phyloP scores from a whole-genome alignment of 2,113 vertebrate species.

The Antechinus flavipes region DNA sequence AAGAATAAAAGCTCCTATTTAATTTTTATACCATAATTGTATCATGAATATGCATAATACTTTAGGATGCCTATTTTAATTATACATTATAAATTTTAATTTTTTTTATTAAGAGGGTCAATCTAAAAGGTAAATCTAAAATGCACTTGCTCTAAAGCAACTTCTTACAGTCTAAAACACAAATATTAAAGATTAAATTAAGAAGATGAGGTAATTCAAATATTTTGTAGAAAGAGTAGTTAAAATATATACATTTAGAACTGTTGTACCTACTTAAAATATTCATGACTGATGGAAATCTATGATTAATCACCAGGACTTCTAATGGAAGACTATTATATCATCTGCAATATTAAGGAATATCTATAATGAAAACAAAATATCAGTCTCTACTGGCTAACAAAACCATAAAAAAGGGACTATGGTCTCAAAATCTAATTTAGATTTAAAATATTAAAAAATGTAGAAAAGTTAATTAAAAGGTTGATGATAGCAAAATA shows the following conservation, averaged over 20 bases:
- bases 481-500: not conserved
- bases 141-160: not conserved
- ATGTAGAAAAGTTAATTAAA: not conserved
- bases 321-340: not conserved
- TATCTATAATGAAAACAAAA: not conserved
- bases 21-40: not conserved
- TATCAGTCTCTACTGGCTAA: not conserved
- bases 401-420: constrained; percentile 33
- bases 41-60: not conserved
- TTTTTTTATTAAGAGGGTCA: not conserved
- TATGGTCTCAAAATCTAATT: constrained; percentile 17
- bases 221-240: not conserved
- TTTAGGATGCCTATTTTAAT: constrained; percentile 1
- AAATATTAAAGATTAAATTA: constrained; percentile 18
- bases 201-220: not conserved
- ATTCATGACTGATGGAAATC: not conserved
- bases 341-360: not conserved
- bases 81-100: constrained; percentile 19
- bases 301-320: not conserved
- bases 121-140: not conserved
- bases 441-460: constrained; percentile 22
- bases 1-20: constrained; percentile 24
- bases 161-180: not conserved
- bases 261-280: not conserved
- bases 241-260: not conserved